These are phyloP conservation scores for Slavum lentiscoides DNA, from an alignment of 2,888 invertebrate genomes.

Conservation along the genomic window DNA sequence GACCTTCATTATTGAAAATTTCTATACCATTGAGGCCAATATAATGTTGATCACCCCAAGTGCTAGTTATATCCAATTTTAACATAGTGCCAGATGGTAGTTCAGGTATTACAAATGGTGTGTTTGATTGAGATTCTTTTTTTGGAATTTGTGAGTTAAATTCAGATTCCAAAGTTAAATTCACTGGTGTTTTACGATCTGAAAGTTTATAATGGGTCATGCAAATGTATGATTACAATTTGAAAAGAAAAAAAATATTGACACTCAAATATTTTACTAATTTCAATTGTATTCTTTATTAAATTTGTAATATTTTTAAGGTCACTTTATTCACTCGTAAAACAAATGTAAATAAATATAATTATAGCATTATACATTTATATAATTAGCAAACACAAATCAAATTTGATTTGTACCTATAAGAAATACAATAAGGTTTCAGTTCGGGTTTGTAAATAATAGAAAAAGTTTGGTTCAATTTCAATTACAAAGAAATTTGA, in stretches of 20 bases:
- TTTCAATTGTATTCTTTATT: too few relatives aligned
- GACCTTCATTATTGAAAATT: conserved; percentile 70
- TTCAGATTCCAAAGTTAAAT: conserved; percentile 17
- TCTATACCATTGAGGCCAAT: conserved; percentile 80
- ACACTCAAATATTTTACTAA: too few relatives aligned
- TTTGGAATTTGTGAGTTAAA: conserved; percentile 18
- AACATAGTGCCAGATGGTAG: conserved; percentile 71
- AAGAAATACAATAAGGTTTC: too few relatives aligned
- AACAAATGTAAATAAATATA: too few relatives aligned
- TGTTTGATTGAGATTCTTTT: conserved; percentile 26
- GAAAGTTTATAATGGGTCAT: neutral
- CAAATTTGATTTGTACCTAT: too few relatives aligned
- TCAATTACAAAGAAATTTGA: too few relatives aligned
- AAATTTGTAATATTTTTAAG: too few relatives aligned
- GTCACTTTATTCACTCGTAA: too few relatives aligned
- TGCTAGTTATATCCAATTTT: conserved; percentile 70
- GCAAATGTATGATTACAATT: neutral
- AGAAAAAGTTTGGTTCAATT: too few relatives aligned
- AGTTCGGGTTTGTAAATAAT: too few relatives aligned
- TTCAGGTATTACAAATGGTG: conserved; percentile 75
- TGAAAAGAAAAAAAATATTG: neutral
- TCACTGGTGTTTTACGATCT: conserved; percentile 43
- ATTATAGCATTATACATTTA: too few relatives aligned
- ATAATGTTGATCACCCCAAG: conserved; percentile 80
- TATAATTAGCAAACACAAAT: too few relatives aligned